These are phyloP conservation scores for Lagocephalus sceleratus DNA, from an alignment of 2,797 vertebrate species.

Conservation along the genomic window DNA sequence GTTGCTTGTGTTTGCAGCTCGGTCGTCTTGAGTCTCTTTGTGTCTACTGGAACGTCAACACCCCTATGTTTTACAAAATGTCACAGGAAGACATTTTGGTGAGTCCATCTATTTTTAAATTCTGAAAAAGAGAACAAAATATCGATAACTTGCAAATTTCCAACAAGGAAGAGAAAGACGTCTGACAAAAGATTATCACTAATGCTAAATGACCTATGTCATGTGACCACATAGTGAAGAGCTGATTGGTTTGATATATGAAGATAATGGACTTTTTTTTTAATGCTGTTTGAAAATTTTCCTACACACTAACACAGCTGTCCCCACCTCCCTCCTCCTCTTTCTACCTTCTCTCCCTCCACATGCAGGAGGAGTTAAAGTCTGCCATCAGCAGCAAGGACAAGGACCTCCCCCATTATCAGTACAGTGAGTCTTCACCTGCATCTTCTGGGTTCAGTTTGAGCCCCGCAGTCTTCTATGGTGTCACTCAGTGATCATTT, in stretches of 20 bases:
- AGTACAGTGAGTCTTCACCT: conserved; percentile 69
- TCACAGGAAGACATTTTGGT: conserved; percentile 88
- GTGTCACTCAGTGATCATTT: not conserved
- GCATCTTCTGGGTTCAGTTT: not conserved
- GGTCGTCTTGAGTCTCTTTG: conserved; percentile 88
- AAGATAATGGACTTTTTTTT: not conserved
- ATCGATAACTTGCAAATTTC: no score
- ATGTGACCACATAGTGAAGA: no score
- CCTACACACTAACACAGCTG: not conserved
- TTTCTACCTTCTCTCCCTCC: no score
- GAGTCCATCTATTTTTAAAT: no score
- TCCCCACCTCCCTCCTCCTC: not conserved
- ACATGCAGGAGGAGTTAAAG: conserved; percentile 63
- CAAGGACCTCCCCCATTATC: conserved; percentile 62
- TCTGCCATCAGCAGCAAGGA: conserved; percentile 68
- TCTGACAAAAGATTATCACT: no score
- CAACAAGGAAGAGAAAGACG: no score
- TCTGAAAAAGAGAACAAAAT: no score
- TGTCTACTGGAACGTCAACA: conserved; percentile 90
- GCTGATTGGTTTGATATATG: not conserved
- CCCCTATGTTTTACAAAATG: conserved; percentile 79
- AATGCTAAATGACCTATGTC: no score
- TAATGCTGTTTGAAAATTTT: not conserved
- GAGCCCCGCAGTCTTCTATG: not conserved
- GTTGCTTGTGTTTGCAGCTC: conserved; percentile 42